Percentiles rank a stretch among this genome's conserved stretches.
These are phyloP conservation scores for Taxidea taxus DNA, from an alignment of 2,113 vertebrate species.

Conservation along the genomic window DNA sequence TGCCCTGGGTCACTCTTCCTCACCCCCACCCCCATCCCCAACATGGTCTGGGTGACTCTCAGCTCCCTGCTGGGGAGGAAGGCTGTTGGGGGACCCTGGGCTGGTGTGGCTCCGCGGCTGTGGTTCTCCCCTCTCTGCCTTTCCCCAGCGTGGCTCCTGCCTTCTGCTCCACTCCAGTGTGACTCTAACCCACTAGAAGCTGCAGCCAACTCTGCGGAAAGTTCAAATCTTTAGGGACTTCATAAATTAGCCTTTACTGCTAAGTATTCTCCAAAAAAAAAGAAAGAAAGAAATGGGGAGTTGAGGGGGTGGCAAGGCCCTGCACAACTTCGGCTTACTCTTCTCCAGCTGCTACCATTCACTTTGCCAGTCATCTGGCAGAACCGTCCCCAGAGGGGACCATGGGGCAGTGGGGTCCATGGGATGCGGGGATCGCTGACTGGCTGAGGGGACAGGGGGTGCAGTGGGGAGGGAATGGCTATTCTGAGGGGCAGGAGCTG, in stretches of 20 bases:
- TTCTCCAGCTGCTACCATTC: background rate
- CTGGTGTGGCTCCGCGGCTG: background rate
- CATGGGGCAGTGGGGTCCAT: background rate
- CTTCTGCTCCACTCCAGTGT: slow-evolving; percentile 69
- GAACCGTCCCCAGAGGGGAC: rapidly evolving
- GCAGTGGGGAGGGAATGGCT: background rate
- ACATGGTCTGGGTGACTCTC: background rate
- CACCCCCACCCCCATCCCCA: too few relatives aligned
- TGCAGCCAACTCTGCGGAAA: slow-evolving; percentile 74
- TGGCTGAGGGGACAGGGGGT: background rate
- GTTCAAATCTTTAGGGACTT: slow-evolving; percentile 76
- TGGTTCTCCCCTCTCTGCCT: background rate
- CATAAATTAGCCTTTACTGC: slow-evolving; percentile 68
- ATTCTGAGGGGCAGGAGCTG: background rate
- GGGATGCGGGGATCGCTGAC: background rate
- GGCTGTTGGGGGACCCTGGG: background rate
- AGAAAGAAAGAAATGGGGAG: background rate
- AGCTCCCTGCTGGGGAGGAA: background rate
- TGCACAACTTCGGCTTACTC: background rate
- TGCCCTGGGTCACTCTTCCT: background rate
- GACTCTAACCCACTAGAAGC: slow-evolving; percentile 75
- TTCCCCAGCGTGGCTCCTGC: background rate
- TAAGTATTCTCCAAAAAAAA: slow-evolving; percentile 46
- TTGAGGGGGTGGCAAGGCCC: background rate
- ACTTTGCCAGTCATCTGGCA: rapidly evolving